Evolutionary conservation across 2,113 vertebrate species (phyloP), one percentile per base, ranked within the genome.

Genomic region (Halcyon senegalensis): DNA sequence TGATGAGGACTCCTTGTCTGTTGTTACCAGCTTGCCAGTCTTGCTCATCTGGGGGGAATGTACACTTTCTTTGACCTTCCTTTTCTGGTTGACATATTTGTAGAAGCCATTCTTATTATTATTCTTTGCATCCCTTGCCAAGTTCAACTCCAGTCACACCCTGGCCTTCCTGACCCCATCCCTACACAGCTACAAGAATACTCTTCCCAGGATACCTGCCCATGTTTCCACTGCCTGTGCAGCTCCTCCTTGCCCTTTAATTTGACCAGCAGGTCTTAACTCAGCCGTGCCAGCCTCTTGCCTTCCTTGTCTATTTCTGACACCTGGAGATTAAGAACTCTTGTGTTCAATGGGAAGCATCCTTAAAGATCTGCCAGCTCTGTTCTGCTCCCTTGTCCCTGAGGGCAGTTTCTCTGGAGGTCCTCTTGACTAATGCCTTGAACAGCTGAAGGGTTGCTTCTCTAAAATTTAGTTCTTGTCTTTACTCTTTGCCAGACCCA

Each of bases 91-190:
- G 43, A 43, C 43, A 43, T 43, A 43, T 43, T 43, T 43, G 43
- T 43, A 43, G 43, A 43, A 43, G 43, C 43, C 43, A 14, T 41
- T 41, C 41, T 43, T 46, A 46, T 19, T 62, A 31, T 16, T 33
- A 33, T 13, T 75, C 69, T 43, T 50, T 35, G 6, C 10, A 60
- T 62, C 37, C 30, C 46, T 31, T 81, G 39, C 55, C 30, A 48
- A 9, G 63, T 44, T 63, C 48, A 76, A 16, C 31, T 87, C 41
- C 43, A 44, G 33, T 23, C 11, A 11, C 0, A 0, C 15, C 13
- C 43, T 39, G 18, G 11, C 30, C 10, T 55, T 68, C 25, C 63
- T 37, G 41, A 44, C 10, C 15, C 18, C 35, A 33, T 21, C 48
- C 31, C 31, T 82, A 17, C 31, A 50, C 43, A 43, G 16, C 43